Percentiles rank a stretch among this genome's conserved stretches.
Evolutionary conservation across 2,888 invertebrate genomes (phyloP).

Genomic region (Amphipyra tragopoginis): DNA sequence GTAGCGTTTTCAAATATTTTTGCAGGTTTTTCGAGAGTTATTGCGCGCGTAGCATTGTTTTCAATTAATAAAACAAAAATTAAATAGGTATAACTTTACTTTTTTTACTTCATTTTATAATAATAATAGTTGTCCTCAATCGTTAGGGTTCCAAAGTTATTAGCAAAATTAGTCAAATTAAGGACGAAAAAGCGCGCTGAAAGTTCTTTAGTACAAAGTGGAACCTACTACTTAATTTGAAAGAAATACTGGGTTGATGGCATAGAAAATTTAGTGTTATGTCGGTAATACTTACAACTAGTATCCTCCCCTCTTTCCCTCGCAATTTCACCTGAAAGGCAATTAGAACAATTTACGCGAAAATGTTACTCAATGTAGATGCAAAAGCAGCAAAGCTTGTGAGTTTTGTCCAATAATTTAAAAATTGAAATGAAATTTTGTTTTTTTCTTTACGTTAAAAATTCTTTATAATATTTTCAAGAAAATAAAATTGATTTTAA

Average conservation of each 20-base stretch:
- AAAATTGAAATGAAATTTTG: slow-evolving; percentile 11
- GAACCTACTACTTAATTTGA: neutral
- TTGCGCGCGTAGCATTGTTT: neutral
- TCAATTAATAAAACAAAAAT: neutral
- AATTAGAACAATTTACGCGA: slow-evolving; percentile 59
- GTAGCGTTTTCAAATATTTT: neutral
- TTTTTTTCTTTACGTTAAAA: slow-evolving; percentile 16
- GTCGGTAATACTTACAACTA: slow-evolving; percentile 91
- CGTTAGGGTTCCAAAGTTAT: too few relatives aligned
- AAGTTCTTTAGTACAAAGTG: too few relatives aligned
- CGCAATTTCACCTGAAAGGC: slow-evolving; percentile 93
- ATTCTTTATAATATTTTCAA: too few relatives aligned
- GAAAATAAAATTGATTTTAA: too few relatives aligned
- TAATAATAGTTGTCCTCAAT: too few relatives aligned
- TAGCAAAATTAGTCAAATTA: too few relatives aligned
- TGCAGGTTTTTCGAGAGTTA: neutral
- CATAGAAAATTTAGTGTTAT: neutral
- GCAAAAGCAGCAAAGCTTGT: slow-evolving; percentile 36
- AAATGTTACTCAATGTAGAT: slow-evolving; percentile 22
- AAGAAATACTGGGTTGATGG: neutral
- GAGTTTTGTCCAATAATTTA: slow-evolving; percentile 2
- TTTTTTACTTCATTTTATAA: too few relatives aligned
- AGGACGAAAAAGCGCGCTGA: too few relatives aligned
- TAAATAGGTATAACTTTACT: too few relatives aligned
- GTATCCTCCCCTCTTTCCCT: slow-evolving; percentile 93